Evolutionary conservation across 2,888 invertebrate genomes (phyloP).

Genomic region (Teleiodes luculella): DNA sequence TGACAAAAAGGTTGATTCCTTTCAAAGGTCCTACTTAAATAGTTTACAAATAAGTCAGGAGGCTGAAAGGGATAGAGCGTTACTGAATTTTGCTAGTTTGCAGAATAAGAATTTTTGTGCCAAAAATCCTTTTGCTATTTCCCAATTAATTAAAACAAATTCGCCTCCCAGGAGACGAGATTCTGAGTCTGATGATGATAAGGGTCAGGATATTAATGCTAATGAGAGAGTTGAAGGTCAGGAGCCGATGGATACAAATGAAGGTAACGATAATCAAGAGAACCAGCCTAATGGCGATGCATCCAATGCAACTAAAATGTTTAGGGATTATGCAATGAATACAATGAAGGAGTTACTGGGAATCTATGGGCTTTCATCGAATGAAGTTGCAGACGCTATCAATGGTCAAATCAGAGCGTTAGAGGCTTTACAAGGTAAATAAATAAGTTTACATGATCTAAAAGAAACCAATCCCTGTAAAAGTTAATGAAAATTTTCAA

Average conservation of each 20-base stretch:
- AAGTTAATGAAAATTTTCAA: background rate
- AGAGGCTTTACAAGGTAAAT: conserved; percentile 84
- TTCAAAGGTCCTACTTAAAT: conserved; percentile 73
- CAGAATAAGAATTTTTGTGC: conserved; percentile 76
- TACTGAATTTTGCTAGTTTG: conserved; percentile 71
- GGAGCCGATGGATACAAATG: conserved; percentile 52
- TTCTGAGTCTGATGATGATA: conserved; percentile 70
- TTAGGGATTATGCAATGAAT: conserved; percentile 87
- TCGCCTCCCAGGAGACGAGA: conserved; percentile 76
- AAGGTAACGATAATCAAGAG: conserved; percentile 23
- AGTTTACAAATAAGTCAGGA: conserved; percentile 67
- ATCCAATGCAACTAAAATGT: conserved; percentile 76
- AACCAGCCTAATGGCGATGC: conserved; percentile 62
- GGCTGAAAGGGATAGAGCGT: conserved; percentile 59
- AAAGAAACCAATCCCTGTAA: too few species aligned
- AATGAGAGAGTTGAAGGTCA: conserved; percentile 65
- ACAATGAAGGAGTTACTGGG: conserved; percentile 88
- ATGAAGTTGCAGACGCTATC: conserved; percentile 84
- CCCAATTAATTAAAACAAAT: conserved; percentile 75
- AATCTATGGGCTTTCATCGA: conserved; percentile 85
- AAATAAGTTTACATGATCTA: too few species aligned
- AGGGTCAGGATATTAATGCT: conserved; percentile 70
- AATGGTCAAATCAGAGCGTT: conserved; percentile 82
- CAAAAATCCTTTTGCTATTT: conserved; percentile 78
- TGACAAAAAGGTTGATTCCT: conserved; percentile 66